Percentiles rank a stretch among this genome's conserved stretches.
phyloP scores from a whole-genome alignment of 2,888 invertebrate species.

The Eucriotettix oculatus region DNA sequence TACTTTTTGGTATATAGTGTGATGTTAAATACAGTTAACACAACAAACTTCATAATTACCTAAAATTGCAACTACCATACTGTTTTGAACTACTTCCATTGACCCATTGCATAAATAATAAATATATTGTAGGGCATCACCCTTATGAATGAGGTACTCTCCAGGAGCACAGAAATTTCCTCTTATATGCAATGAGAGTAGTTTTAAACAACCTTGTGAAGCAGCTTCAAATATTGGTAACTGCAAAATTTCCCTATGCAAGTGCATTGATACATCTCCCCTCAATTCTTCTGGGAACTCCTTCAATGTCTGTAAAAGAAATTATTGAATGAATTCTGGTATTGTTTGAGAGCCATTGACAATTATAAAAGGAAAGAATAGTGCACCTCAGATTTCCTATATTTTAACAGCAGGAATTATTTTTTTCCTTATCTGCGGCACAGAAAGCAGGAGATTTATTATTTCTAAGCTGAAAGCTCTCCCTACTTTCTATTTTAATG shows the following conservation, averaged over 20 bases:
- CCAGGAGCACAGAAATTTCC: conserved; percentile 94
- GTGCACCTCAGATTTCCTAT: too few relatives aligned
- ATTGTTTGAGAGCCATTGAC: too few relatives aligned
- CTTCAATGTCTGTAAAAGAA: conserved; percentile 57
- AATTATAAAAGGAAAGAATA: too few relatives aligned
- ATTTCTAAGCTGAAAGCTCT: too few relatives aligned
- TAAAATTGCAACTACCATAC: conserved; percentile 91
- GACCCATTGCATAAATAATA: conserved; percentile 94
- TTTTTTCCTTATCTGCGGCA: too few relatives aligned
- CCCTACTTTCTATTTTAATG: too few relatives aligned
- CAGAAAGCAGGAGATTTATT: too few relatives aligned
- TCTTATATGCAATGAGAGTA: conserved; percentile 80
- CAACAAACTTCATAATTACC: conserved; percentile 40
- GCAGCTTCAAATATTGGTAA: conserved; percentile 89
- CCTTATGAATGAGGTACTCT: conserved; percentile 85
- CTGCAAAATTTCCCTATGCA: conserved; percentile 85
- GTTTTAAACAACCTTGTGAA: conserved; percentile 85
- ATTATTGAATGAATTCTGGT: too few relatives aligned
- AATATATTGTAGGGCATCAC: conserved; percentile 83
- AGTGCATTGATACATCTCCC: conserved; percentile 89
- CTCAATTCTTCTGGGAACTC: conserved; percentile 92
- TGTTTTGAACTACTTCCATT: conserved; percentile 92
- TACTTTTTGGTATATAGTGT: background rate
- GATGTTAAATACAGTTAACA: background rate
- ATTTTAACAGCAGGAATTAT: too few relatives aligned